These are phyloP conservation scores for Pipistrellus nathusii DNA, from an alignment of 2,797 vertebrate genomes.

Conservation along the genomic window DNA sequence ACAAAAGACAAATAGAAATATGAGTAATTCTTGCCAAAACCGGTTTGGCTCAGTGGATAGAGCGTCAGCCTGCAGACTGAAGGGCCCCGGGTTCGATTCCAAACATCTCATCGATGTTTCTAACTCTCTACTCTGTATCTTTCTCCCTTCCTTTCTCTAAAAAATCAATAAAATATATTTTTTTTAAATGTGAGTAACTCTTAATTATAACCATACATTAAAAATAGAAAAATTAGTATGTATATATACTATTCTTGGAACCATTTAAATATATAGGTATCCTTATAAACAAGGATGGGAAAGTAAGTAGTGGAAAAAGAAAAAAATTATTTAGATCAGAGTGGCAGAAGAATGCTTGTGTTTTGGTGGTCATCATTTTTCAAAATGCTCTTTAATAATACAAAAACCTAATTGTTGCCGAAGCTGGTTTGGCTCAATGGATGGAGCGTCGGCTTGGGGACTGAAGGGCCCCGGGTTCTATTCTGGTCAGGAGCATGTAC, in stretches of 20 bases:
- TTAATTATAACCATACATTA: not conserved
- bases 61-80: too few relatives aligned
- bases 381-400: slow-evolving; percentile 13
- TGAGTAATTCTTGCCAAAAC: not conserved
- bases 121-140: too few relatives aligned
- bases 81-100: too few relatives aligned
- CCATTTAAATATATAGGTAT: not conserved
- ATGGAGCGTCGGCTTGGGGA: too few relatives aligned
- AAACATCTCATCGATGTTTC: too few relatives aligned
- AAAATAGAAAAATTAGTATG: not conserved
- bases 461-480: too few relatives aligned
- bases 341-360: not conserved
- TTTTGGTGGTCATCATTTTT: slow-evolving; percentile 22
- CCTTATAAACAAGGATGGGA: not conserved
- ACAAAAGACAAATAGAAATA: not conserved
- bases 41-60: too few relatives aligned
- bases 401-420: not conserved
- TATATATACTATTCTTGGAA: not conserved
- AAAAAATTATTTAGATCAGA: slow-evolving; percentile 26
- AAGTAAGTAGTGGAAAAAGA: not conserved
- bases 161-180: too few relatives aligned
- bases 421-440: too few relatives aligned
- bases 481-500: too few relatives aligned
- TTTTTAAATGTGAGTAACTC: not conserved
- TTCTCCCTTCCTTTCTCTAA: too few relatives aligned